Percentiles rank a stretch among this genome's conserved stretches.
These are phyloP conservation scores for Bombus haemorrhoidalis DNA, from an alignment of 1,140 invertebrate species.

Conservation along the genomic window DNA sequence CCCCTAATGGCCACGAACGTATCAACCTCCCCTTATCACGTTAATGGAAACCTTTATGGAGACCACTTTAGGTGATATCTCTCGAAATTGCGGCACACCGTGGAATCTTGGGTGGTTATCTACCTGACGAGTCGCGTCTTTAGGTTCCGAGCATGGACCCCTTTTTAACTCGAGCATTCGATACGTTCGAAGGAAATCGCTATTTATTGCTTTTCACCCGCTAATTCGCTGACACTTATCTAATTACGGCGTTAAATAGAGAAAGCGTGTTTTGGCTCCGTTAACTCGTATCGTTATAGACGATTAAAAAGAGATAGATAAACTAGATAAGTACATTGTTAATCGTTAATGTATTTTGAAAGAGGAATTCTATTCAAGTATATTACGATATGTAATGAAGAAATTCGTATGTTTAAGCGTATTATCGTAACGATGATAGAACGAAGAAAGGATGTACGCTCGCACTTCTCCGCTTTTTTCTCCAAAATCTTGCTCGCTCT, in stretches of 20 bases:
- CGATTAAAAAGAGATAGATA: not conserved
- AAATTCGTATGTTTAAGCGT: no score
- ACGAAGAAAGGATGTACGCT: no score
- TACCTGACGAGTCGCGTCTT: conserved; percentile 44
- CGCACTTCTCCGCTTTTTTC: no score
- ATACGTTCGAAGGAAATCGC: not conserved
- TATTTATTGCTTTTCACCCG: not conserved
- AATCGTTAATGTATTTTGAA: not conserved
- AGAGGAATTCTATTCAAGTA: not conserved
- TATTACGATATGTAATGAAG: no score
- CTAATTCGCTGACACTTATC: not conserved
- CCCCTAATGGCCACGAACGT: conserved; percentile 60
- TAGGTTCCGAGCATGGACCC: conserved; percentile 14
- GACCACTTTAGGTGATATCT: conserved; percentile 67
- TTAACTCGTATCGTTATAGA: not conserved
- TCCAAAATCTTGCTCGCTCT: no score
- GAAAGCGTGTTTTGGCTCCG: not conserved
- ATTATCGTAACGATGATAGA: no score
- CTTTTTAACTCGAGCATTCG: conserved; percentile 16
- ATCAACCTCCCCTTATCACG: conserved; percentile 66
- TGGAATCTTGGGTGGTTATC: conserved; percentile 66
- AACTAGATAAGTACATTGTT: no score
- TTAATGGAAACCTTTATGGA: conserved; percentile 72
- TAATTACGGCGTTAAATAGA: not conserved
- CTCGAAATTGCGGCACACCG: conserved; percentile 35